Conservation (phyloP, 2,113 vertebrate genomes). For the Oophaga pumilio region DNA sequence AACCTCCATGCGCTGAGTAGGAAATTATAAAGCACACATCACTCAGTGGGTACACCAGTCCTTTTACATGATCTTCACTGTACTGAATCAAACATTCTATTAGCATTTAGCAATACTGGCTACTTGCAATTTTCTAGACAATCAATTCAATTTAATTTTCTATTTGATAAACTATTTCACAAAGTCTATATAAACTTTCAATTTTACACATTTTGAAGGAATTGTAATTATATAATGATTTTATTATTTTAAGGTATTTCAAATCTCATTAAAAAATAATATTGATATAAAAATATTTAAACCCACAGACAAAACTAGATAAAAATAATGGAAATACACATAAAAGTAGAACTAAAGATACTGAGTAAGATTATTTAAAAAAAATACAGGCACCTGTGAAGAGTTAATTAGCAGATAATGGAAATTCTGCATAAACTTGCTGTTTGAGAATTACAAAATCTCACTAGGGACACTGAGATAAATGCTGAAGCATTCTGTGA, state of each 20-base stretch:
- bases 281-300: background rate
- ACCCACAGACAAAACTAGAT: background rate
- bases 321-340: constrained; percentile 7
- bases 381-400: constrained; percentile 39
- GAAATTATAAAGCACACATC: too few relatives aligned
- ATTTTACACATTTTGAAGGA: background rate
- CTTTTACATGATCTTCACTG: too few relatives aligned
- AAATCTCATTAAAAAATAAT: background rate
- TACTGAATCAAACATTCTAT: too few relatives aligned
- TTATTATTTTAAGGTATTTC: background rate
- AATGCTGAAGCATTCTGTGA: constrained; percentile 46
- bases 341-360: constrained; percentile 1
- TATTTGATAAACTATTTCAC: background rate
- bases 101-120: background rate
- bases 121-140: background rate
- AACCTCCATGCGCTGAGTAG: too few relatives aligned
- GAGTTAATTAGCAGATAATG: constrained; percentile 54
- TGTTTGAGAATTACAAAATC: constrained; percentile 45
- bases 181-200: background rate
- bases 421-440: constrained; percentile 53
- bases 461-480: constrained; percentile 46
- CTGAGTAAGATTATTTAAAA: background rate
- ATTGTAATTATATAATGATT: background rate
- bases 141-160: background rate
- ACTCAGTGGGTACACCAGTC: too few relatives aligned